Evolutionary conservation across 2,888 invertebrate genomes (phyloP), one percentile per base, ranked within the genome.

Genomic region (Allygus modestus): DNA sequence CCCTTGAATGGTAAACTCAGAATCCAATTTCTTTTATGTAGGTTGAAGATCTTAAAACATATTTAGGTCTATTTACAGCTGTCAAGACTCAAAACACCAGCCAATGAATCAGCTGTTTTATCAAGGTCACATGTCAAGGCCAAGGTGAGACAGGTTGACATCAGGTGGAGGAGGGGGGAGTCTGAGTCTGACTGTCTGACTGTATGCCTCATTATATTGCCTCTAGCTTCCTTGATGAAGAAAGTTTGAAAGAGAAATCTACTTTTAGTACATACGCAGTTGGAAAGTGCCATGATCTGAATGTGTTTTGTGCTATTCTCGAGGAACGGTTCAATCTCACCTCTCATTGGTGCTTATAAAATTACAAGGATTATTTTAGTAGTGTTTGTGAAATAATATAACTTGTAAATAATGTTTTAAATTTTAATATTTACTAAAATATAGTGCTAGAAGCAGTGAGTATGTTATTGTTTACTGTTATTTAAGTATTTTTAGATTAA

Each of bases 201-300:
- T 65, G 65, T 23, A 51, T 17, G 17, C 15, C 51, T 58, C 26
- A 58, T 58, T 58, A 58, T 58, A 20, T 58, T 58, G 23, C 58
- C 51, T 58, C 26, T 26, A 65, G 65, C 65, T 31, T 1, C 11
- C 4, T 54, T 54, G 5, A 65, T 26, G 28, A 65, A 28, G 65
- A 65, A 65, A 65, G 58, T 65, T 11, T 4, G 58, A 15, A 58
- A 31, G 65, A 28, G 65, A 65, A 65, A 65, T 65, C 65, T 65
- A 58, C 23, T n/a, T 12, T 7, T 4, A 37, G 37, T 37, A 51
- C 51, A 51, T 5, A 51, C 7, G 5, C 23, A 12, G 58, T 23
- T 58, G 58, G 58, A 58, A 26, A 23, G 23, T 23, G 58, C 26
- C 12, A 20, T 1, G 15, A 15, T 5, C n/a, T 23, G 7, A 58